Evolutionary conservation across 2,113 vertebrate species (phyloP).

Genomic region (Oryzias curvinotus): DNA sequence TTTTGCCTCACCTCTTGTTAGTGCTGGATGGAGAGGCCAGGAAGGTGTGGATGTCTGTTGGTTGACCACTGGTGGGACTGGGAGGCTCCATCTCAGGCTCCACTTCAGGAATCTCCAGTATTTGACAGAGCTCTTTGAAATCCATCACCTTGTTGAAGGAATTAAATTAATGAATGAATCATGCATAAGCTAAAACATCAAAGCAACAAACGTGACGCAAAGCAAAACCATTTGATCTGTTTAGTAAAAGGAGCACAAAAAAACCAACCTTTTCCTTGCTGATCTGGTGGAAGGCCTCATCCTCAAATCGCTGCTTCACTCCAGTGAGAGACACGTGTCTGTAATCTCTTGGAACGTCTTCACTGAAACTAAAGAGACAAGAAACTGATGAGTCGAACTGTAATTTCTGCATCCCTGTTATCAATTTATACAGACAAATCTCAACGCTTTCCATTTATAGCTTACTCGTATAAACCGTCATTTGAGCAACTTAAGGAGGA

Average conservation of each 20-base stretch:
- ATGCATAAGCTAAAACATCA: background rate
- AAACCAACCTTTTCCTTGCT: slow-evolving; percentile 84
- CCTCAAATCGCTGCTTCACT: slow-evolving; percentile 94
- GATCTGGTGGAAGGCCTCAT: slow-evolving; percentile 86
- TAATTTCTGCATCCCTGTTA: slow-evolving; percentile 20
- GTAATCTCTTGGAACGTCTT: slow-evolving; percentile 91
- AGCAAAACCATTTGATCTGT: no score
- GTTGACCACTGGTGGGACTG: slow-evolving; percentile 62
- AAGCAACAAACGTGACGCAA: background rate
- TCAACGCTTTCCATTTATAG: slow-evolving; percentile 46
- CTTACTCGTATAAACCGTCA: no score
- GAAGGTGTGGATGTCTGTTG: slow-evolving; percentile 85
- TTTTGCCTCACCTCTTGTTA: slow-evolving; percentile 82
- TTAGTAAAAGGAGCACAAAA: background rate
- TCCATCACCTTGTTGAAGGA: slow-evolving; percentile 81
- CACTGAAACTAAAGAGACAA: slow-evolving; percentile 82
- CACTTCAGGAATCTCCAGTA: slow-evolving; percentile 85
- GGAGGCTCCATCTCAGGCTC: slow-evolving; percentile 69
- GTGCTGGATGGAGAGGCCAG: slow-evolving; percentile 89
- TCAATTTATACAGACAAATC: slow-evolving; percentile 44
- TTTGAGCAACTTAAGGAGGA: no score
- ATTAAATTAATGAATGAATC: background rate
- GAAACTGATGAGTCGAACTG: background rate
- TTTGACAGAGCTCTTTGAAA: slow-evolving; percentile 86
- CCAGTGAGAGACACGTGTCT: slow-evolving; percentile 91